Evolutionary conservation across 2,113 vertebrate genomes (phyloP), one percentile per base, ranked within the genome.

Genomic region (Sturnus vulgaris): DNA sequence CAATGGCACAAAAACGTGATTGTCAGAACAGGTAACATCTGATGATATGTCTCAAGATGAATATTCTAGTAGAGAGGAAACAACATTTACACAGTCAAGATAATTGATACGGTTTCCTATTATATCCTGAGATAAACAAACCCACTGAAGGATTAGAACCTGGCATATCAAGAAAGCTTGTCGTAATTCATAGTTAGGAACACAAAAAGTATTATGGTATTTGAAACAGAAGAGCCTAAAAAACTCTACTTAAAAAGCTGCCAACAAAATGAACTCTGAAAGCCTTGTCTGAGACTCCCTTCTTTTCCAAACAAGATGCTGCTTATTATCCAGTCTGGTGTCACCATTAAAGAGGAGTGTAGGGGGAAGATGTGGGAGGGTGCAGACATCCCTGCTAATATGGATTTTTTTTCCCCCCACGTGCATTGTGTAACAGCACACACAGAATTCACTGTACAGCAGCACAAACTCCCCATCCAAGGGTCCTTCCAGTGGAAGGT

Each of bases 261-360:
- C 96, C 95, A 96, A 92, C 85, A 96, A 95, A 96, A 97, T 94
- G 95, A 97, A 96, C 95, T 94, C 94, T 96, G 95, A 86, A 91
- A 96, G 93, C 73, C 93, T 94, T 55, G 52, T 97, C 82, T 96
- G 70, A 78, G 89, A 52, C 68, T 79, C 68, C 39, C 94, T 60
- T 82, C 68, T 52, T 40, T 90, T 88, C 60, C 55, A 66, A 12
- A 66, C 83, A 31, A 85, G 92, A 82, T 27, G 86, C 92, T 82
- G 94, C 97, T 96, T 97, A 93, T 95, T 93, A 86, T 91, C 92
- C 92, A 71, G 93, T 4, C 84, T 90, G 93, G 69, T 83, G 89
- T 97, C 80, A 92, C 82, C 88, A 56, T 90, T 27, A 91, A 83
- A 94, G 96, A 92, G 63, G 47, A 90, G 82, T 21, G 73, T 8